Conservation (phyloP, 2,888 invertebrate species). For the Timema podura region DNA sequence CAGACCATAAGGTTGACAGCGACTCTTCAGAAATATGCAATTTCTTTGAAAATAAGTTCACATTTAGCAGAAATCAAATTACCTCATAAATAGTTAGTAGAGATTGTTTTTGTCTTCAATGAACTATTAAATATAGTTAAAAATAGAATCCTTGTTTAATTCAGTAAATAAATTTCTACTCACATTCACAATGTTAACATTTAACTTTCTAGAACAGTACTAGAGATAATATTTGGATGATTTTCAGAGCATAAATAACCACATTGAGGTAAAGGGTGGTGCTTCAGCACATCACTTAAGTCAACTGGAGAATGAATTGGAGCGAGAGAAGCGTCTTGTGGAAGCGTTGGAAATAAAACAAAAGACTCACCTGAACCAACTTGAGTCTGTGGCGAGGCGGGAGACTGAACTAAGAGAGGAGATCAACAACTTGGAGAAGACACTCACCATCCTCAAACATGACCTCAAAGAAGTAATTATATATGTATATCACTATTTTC, state of each 20-base stretch:
- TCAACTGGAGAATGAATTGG: constrained; percentile 69
- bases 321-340: constrained; percentile 67
- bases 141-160: constrained; percentile 3
- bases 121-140: no score
- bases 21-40: no score
- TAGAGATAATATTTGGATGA: no score
- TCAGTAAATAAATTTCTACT: background rate
- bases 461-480: constrained; percentile 73
- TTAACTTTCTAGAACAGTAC: no score
- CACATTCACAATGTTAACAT: no score
- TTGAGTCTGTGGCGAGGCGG: constrained; percentile 70
- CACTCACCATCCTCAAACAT: constrained; percentile 78
- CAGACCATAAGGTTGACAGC: no score
- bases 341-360: constrained; percentile 74
- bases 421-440: constrained; percentile 78
- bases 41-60: no score
- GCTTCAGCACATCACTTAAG: constrained; percentile 43
- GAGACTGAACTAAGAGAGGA: constrained; percentile 78
- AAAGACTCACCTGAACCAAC: constrained; percentile 65
- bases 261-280: constrained; percentile 8
- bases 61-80: no score
- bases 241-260: constrained; percentile 24
- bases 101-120: no score
- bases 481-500: background rate
- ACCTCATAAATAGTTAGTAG: no score